phyloP scores from a whole-genome alignment of 2,113 vertebrate species.

The Sinocyclocheilus grahami region DNA sequence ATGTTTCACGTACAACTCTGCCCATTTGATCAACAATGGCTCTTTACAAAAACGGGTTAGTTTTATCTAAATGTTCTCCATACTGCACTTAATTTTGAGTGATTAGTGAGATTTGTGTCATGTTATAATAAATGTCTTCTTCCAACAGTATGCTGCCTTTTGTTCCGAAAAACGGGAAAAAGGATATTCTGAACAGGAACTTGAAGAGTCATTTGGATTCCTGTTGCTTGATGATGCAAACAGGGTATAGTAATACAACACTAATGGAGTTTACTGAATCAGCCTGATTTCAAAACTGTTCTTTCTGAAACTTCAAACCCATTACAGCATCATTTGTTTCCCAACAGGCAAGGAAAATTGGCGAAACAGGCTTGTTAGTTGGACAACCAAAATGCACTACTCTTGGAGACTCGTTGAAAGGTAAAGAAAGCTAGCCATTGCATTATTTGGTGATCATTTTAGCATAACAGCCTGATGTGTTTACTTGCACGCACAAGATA shows the following conservation, averaged over 20 bases:
- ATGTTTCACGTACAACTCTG: constrained; percentile 80
- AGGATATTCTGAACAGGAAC: constrained; percentile 80
- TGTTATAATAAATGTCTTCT: background rate
- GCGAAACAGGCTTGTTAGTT: constrained; percentile 25
- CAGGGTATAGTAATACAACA: constrained; percentile 72
- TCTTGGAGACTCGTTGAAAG: constrained; percentile 28
- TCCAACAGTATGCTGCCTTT: constrained; percentile 76
- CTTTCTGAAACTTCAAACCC: too few species aligned
- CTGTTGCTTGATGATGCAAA: constrained; percentile 79
- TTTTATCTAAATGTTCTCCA: background rate
- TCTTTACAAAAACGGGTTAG: constrained; percentile 79
- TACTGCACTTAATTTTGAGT: too few species aligned
- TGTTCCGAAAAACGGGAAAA: constrained; percentile 70
- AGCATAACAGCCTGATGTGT: background rate
- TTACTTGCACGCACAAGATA: background rate
- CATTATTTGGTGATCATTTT: background rate
- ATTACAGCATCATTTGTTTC: background rate
- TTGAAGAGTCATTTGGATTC: constrained; percentile 82
- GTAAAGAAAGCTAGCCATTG: background rate
- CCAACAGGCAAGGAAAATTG: constrained; percentile 19
- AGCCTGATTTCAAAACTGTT: background rate
- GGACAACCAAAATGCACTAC: constrained; percentile 23
- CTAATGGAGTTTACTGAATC: background rate
- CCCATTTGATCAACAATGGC: constrained; percentile 78
- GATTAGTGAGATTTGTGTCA: background rate